phyloP scores from a whole-genome alignment of 2,797 vertebrate species.

The Halcyon badia region DNA sequence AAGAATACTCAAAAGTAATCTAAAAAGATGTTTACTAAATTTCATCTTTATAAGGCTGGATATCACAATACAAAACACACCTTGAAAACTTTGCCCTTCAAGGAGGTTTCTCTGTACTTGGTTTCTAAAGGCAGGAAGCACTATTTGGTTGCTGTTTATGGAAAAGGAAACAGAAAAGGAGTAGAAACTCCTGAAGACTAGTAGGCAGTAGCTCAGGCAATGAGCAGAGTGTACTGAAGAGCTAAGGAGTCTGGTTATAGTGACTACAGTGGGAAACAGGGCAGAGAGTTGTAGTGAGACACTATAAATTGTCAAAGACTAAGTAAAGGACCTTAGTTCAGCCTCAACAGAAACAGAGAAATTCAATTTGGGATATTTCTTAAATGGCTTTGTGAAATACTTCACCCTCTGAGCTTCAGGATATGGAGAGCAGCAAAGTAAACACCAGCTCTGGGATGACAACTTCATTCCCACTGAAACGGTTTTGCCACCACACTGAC shows the following conservation, averaged over 20 bases:
- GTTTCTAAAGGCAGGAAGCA: not conserved
- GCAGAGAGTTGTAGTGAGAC: not conserved
- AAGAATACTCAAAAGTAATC: not conserved
- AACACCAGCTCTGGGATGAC: not conserved
- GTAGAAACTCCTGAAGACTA: not conserved
- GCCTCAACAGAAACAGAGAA: not conserved
- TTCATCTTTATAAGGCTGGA: not conserved
- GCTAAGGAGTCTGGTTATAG: not conserved
- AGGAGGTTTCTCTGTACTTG: not conserved
- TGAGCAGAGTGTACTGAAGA: accelerated
- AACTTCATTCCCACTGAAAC: not conserved
- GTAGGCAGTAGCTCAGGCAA: not conserved
- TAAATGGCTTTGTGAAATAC: not conserved
- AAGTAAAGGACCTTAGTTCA: not conserved
- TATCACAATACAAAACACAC: not conserved
- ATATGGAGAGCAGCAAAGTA: not conserved
- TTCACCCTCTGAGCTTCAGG: not conserved
- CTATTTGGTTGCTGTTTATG: not conserved
- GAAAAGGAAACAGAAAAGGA: not conserved
- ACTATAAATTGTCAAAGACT: not conserved
- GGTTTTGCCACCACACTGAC: not conserved
- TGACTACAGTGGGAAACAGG: not conserved
- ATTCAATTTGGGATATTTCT: not conserved
- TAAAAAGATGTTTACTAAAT: not conserved
- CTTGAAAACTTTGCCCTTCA: not conserved